Evolutionary conservation across 2,797 vertebrate genomes (phyloP).

Genomic region (Melopsittacus undulatus): DNA sequence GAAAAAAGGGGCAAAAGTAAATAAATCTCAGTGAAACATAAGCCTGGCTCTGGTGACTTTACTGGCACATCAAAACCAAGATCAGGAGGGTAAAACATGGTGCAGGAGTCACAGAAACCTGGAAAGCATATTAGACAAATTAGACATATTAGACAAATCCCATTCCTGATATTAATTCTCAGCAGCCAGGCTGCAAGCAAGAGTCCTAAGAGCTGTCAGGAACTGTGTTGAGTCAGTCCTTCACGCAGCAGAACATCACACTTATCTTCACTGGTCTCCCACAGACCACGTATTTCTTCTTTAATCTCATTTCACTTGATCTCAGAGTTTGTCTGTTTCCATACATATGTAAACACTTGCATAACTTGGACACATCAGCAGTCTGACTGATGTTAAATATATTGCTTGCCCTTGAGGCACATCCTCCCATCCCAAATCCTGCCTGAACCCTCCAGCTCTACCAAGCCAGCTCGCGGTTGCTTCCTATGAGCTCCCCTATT

Average conservation of each 20-base stretch:
- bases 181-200: background rate
- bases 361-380: background rate
- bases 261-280: background rate
- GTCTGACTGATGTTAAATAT: background rate
- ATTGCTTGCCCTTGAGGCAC: background rate
- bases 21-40: background rate
- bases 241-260: background rate
- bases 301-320: background rate
- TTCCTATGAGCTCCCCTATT: background rate
- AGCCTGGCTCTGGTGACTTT: background rate
- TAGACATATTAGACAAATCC: background rate
- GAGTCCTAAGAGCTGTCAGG: background rate
- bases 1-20: background rate
- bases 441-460: background rate
- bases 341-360: background rate
- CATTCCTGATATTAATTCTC: background rate
- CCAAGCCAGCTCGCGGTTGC: background rate
- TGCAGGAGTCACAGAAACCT: background rate
- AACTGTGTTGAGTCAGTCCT: background rate
- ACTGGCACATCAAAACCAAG: background rate
- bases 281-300: background rate
- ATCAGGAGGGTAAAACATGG: background rate
- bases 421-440: background rate
- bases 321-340: background rate
- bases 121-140: background rate